These are phyloP conservation scores for Mayetiola destructor DNA, from an alignment of 2,888 invertebrate genomes.

Conservation along the genomic window DNA sequence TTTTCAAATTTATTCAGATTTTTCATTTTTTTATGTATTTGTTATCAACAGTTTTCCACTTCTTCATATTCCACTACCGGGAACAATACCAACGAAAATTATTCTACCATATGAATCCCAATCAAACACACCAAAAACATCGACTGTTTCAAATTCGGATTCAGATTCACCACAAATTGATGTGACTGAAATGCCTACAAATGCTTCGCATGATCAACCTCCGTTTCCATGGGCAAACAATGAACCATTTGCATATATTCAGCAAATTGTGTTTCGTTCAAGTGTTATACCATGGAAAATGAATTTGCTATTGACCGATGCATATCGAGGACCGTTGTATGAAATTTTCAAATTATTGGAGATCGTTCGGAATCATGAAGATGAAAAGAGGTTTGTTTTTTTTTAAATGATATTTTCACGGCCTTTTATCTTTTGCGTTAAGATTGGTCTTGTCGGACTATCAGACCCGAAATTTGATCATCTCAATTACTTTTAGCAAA, in stretches of 20 bases:
- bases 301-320: conserved; percentile 64
- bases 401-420: not conserved
- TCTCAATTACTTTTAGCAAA: conserved; percentile 37
- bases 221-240: conserved; percentile 48
- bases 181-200: conserved; percentile 22
- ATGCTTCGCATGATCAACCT: conserved; percentile 26
- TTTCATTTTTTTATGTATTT: conserved; percentile 5
- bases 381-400: conserved; percentile 46
- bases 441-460: not conserved
- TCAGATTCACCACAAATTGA: not conserved
- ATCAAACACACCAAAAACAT: conserved; percentile 17
- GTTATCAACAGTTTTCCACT: conserved; percentile 65
- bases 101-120: conserved; percentile 38
- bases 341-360: conserved; percentile 81
- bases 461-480: not conserved
- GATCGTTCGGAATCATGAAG: conserved; percentile 70
- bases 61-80: conserved; percentile 75
- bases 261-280: conserved; percentile 58
- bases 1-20: conserved; percentile 12
- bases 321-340: conserved; percentile 78
- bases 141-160: not conserved
- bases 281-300: conserved; percentile 80
- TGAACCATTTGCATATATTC: conserved; percentile 49
- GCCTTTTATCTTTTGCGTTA: not conserved
- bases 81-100: conserved; percentile 67